These are phyloP conservation scores for Ephialtes manifestator DNA, from an alignment of 2,888 invertebrate genomes.

Conservation along the genomic window DNA sequence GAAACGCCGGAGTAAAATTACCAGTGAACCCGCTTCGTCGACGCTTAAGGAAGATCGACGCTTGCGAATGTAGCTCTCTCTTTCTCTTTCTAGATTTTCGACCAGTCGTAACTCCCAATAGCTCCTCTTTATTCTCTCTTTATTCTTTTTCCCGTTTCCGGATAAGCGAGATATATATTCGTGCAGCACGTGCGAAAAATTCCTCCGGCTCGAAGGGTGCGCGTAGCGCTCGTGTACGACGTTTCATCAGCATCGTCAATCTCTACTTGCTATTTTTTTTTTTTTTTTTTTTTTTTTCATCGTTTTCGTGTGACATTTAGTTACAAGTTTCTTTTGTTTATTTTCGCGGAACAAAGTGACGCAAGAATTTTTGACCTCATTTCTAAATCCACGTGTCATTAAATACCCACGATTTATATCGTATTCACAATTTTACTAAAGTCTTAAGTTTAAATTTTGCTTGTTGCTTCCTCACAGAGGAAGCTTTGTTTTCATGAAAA, in stretches of 20 bases:
- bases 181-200: conserved; percentile 14
- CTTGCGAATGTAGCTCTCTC: conserved; percentile 1
- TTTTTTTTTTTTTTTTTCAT: background rate
- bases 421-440: background rate
- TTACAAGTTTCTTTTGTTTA: background rate
- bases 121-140: conserved; percentile 34
- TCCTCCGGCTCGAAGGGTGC: background rate
- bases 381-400: background rate
- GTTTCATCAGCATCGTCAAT: conserved; percentile 16
- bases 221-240: background rate
- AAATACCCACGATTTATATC: background rate
- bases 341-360: background rate
- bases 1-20: conserved; percentile 55
- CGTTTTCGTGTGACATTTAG: background rate
- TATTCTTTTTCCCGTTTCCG: background rate
- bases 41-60: conserved; percentile 55
- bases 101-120: conserved; percentile 17
- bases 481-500: too few species aligned
- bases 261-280: background rate
- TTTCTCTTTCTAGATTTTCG: conserved; percentile 7
- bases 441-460: background rate
- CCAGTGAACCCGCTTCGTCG: conserved; percentile 36
- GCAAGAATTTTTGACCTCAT: background rate
- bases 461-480: too few species aligned
- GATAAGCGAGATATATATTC: conserved; percentile 19